Evolutionary conservation across 2,888 invertebrate species (phyloP), one percentile per base, ranked within the genome.

Genomic region (Nysson spinosus): DNA sequence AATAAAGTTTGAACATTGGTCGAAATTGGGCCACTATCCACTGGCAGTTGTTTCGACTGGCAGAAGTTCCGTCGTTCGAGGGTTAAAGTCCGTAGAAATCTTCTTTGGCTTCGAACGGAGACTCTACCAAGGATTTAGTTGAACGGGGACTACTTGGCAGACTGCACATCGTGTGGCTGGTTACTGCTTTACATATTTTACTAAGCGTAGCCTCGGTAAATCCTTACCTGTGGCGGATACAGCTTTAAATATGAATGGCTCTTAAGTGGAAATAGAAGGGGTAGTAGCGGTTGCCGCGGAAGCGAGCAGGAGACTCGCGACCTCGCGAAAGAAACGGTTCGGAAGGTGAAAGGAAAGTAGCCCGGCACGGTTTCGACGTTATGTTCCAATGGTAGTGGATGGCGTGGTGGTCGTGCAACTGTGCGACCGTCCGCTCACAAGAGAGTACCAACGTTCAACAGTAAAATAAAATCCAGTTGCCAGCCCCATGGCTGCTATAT

Each of bases 231-330:
- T 20, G 17, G 60, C 70, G 76, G 72, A 73, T 75, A 72, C 68
- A 58, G 75, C 61, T 79, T 79, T 78, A 81, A 83, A 82, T 79
- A 78, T 78, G 79, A 83, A 83, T 79, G 69, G 71, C 61, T 52
- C 63, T 77, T 80, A 80, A 83, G 79, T 76, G 78, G 73, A 72
- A 78, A 77, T 74, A 80, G 80, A 82, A 79, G 77, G n/a, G n/a
- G 75, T 58, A 35, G 28, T 47, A 6, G 1, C 16, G 28, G 2
- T 7, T 24, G 30, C 28, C 11, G 9, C 35, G 35, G 24, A 17
- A n/a, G 14, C 24, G 16, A 4, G 9, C 4, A 17, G 22, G 1
- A 14, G 30, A 26, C 11, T 7, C 28, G 0, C 9, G 20, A 20
- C 20, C 3, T 6, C 4, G 19, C 16, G 7, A 3, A 3, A 17